phyloP scores from a whole-genome alignment of 2,797 vertebrate species.

The Gephyroberyx darwinii region DNA sequence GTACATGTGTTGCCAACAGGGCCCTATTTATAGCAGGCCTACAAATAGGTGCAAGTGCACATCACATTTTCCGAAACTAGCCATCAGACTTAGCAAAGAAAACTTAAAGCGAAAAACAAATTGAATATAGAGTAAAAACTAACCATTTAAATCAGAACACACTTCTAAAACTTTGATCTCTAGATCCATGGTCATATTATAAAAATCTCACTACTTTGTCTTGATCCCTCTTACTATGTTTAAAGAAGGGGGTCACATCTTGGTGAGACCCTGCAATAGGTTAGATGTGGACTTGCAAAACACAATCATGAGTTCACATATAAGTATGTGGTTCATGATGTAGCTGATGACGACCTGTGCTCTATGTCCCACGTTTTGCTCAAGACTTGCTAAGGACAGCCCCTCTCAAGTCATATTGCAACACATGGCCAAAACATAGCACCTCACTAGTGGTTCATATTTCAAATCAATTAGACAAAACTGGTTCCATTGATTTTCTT shows the following conservation, averaged over 20 bases:
- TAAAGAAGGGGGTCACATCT: slow-evolving; percentile 1
- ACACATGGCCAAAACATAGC: slow-evolving; percentile 64
- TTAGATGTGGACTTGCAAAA: slow-evolving; percentile 34
- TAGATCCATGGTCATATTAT: background rate
- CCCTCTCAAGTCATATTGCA: slow-evolving; percentile 58
- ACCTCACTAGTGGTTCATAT: slow-evolving; percentile 54
- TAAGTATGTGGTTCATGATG: slow-evolving; percentile 38
- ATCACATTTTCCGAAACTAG: slow-evolving; percentile 84
- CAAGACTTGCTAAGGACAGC: slow-evolving; percentile 35
- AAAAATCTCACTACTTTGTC: slow-evolving; percentile 18
- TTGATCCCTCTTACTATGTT: slow-evolving; percentile 6
- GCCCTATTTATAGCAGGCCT: slow-evolving; percentile 86
- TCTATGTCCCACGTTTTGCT: slow-evolving; percentile 40
- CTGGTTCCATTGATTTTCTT: background rate
- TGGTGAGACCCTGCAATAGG: background rate
- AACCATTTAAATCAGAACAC: background rate
- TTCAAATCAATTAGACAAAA: slow-evolving; percentile 55
- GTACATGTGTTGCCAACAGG: slow-evolving; percentile 82
- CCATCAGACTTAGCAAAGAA: slow-evolving; percentile 64
- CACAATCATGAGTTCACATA: slow-evolving; percentile 16
- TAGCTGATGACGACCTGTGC: slow-evolving; percentile 32
- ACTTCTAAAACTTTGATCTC: background rate
- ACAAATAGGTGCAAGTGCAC: slow-evolving; percentile 85
- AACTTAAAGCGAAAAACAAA: slow-evolving; percentile 26
- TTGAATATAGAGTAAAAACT: slow-evolving; percentile 11